These are phyloP conservation scores for Rhaphigaster nebulosa DNA, from an alignment of 2,888 invertebrate species.

Conservation along the genomic window DNA sequence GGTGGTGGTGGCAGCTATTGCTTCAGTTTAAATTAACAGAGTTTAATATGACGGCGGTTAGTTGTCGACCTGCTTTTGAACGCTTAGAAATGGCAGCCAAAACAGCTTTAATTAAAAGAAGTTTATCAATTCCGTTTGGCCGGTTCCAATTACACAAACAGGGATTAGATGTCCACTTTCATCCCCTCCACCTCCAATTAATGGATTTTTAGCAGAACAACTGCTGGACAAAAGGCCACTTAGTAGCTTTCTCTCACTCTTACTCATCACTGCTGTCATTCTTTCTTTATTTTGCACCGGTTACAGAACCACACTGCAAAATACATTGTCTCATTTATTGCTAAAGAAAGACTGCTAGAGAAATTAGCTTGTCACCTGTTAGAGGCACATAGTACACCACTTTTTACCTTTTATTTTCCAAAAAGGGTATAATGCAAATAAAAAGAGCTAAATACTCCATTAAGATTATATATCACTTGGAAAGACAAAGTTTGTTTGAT, in stretches of 20 bases:
- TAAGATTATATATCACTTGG: no score
- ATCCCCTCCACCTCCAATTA: background rate
- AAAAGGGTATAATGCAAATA: no score
- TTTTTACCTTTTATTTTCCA: no score
- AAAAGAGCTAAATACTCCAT: no score
- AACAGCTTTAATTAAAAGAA: slow-evolving; percentile 22
- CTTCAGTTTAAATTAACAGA: slow-evolving; percentile 40
- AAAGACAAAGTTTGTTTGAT: no score
- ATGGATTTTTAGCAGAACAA: background rate
- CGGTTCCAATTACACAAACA: background rate
- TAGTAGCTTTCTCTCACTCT: background rate
- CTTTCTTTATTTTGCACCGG: background rate
- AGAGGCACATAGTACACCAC: no score
- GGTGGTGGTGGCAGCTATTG: slow-evolving; percentile 6
- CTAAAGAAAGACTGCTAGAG: background rate
- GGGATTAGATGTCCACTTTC: slow-evolving; percentile 6
- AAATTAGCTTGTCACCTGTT: background rate
- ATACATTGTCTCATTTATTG: background rate
- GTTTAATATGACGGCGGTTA: slow-evolving; percentile 23
- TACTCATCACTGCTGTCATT: background rate
- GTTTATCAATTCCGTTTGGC: slow-evolving; percentile 40
- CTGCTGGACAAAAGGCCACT: background rate
- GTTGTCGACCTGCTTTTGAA: background rate
- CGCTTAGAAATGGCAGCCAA: slow-evolving; percentile 2
- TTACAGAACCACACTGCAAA: background rate